Evolutionary conservation across 2,888 invertebrate species (phyloP).

Genomic region (Eupithecia vulgata): DNA sequence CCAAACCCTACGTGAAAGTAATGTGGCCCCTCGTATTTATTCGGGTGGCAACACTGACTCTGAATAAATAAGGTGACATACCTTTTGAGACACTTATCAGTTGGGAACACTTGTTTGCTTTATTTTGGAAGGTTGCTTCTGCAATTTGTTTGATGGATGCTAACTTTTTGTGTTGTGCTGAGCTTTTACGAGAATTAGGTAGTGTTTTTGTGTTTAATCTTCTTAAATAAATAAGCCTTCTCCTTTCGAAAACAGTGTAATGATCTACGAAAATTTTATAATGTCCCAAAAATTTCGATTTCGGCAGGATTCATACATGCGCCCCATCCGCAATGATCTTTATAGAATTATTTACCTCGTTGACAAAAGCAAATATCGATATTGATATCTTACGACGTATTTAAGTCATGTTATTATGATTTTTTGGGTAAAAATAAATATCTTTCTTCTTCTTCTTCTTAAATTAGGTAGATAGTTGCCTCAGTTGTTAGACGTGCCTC

Average conservation of each 20-base stretch:
- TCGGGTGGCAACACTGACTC: constrained; percentile 40
- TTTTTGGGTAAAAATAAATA: too few species aligned
- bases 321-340: too few species aligned
- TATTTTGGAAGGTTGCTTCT: constrained; percentile 42
- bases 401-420: too few species aligned
- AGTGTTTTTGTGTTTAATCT: neutral
- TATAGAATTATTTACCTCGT: too few species aligned
- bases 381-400: too few species aligned
- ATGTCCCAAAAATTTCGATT: too few species aligned
- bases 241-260: neutral
- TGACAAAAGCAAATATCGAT: too few species aligned
- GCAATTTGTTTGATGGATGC: constrained; percentile 39
- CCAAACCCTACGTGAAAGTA: neutral
- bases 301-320: too few species aligned
- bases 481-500: too few species aligned
- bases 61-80: constrained; percentile 54
- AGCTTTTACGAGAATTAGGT: constrained; percentile 1
- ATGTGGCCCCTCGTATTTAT: constrained; percentile 32
- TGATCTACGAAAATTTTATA: too few species aligned
- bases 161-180: constrained; percentile 5
- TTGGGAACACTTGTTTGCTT: constrained; percentile 52
- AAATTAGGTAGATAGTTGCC: too few species aligned
- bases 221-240: neutral
- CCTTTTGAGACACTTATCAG: constrained; percentile 52
- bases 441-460: too few species aligned